phyloP scores from a whole-genome alignment of 2,113 vertebrate species.

The Eolophus roseicapilla region DNA sequence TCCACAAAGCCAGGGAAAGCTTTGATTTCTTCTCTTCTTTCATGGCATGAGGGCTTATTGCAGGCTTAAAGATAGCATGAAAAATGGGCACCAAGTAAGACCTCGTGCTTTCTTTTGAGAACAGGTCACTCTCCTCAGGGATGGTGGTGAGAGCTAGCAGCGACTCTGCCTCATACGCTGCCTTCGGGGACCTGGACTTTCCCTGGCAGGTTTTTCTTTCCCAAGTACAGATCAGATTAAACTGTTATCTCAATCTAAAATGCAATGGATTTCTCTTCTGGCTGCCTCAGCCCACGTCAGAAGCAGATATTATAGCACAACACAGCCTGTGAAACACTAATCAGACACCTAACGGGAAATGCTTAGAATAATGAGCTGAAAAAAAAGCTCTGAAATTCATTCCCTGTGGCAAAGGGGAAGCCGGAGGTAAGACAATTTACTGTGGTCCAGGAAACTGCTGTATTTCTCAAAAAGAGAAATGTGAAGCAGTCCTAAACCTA shows the following conservation, averaged over 20 bases:
- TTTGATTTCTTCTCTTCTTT: neutral
- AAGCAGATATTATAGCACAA: neutral
- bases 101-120: neutral
- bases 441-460: neutral
- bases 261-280: neutral
- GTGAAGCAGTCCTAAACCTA: neutral
- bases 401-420: neutral
- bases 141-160: neutral
- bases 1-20: neutral
- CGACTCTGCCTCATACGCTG: fast-evolving
- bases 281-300: neutral
- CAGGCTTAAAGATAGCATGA: neutral
- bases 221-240: neutral
- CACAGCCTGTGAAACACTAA: neutral
- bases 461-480: neutral
- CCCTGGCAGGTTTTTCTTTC: neutral
- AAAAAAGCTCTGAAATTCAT: neutral
- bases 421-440: neutral
- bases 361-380: constrained; percentile 28
- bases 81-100: neutral
- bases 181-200: neutral
- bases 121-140: neutral
- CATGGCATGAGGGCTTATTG: neutral
- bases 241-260: constrained; percentile 1
- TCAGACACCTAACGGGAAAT: constrained; percentile 13